Evolutionary conservation across 1,140 invertebrate species (phyloP).

Genomic region (Drosophila repletoides): DNA sequence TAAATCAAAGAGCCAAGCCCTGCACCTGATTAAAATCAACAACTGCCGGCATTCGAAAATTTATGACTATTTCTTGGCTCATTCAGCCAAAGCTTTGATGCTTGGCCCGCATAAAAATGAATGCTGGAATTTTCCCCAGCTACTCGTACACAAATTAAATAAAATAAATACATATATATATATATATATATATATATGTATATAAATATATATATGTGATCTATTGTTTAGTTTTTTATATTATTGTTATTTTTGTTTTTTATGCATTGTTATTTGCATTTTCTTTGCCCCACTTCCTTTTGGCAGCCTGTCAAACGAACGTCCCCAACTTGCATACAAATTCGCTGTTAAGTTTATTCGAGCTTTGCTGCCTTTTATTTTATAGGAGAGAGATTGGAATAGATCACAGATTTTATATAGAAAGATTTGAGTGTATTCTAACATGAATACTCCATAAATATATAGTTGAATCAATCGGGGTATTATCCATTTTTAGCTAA

Average conservation of each 20-base stretch:
- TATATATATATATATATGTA: background rate
- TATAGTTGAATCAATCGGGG: too few species aligned
- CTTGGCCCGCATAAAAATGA: constrained; percentile 50
- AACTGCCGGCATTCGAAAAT: constrained; percentile 46
- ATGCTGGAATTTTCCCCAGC: constrained; percentile 22
- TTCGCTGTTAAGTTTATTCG: constrained; percentile 2
- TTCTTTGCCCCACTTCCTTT: constrained; percentile 47
- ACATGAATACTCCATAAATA: too few species aligned
- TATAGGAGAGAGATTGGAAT: too few species aligned
- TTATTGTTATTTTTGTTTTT: constrained; percentile 30
- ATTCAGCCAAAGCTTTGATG: constrained; percentile 2
- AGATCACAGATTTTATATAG: background rate
- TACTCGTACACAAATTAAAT: constrained; percentile 16
- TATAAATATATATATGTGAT: too few species aligned
- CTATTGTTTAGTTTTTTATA: background rate
- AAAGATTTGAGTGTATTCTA: background rate
- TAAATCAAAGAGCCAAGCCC: constrained; percentile 50
- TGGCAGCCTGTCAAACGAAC: constrained; percentile 12
- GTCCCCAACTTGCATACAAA: constrained; percentile 50
- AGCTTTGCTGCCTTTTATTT: too few species aligned
- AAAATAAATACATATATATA: constrained; percentile 12
- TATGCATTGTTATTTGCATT: constrained; percentile 45
- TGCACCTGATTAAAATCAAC: constrained; percentile 14
- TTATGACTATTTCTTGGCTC: constrained; percentile 32
- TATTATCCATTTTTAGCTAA: too few species aligned